Evolutionary conservation across 2,888 invertebrate species (phyloP).

Genomic region (Caenorhabditis imperialis): DNA sequence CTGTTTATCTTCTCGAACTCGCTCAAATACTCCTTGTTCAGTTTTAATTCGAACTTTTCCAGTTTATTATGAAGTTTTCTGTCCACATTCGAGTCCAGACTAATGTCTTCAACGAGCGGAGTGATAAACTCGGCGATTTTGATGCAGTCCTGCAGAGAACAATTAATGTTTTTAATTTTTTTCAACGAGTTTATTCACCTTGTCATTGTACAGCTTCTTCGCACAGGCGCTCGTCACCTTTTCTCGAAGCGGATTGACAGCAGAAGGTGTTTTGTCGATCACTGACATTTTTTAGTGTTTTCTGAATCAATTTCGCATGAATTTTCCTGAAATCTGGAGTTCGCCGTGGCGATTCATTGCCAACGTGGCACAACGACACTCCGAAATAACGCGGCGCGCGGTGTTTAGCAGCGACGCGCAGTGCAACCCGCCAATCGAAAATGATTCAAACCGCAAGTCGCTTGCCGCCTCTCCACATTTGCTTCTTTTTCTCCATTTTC

Average conservation of each 20-base stretch:
- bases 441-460: slow-evolving; percentile 11
- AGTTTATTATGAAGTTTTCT: slow-evolving; percentile 40
- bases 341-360: not conserved
- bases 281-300: slow-evolving; percentile 26
- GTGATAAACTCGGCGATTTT: slow-evolving; percentile 47
- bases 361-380: slow-evolving; percentile 41
- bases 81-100: slow-evolving; percentile 28
- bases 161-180: not conserved
- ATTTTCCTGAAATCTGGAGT: not conserved
- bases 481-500: slow-evolving; percentile 2
- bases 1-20: slow-evolving; percentile 50
- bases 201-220: slow-evolving; percentile 40
- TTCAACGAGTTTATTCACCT: slow-evolving; percentile 12
- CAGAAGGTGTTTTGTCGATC: slow-evolving; percentile 29
- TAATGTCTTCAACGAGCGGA: slow-evolving; percentile 35
- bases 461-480: not conserved
- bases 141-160: slow-evolving; percentile 23
- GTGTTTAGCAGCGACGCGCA: slow-evolving; percentile 4
- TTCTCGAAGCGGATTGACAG: slow-evolving; percentile 29
- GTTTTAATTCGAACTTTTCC: slow-evolving; percentile 31
- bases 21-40: slow-evolving; percentile 40
- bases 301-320: not conserved
- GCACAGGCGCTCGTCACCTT: slow-evolving; percentile 34
- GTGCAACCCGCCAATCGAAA: slow-evolving; percentile 40
- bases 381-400: slow-evolving; percentile 21